Base-by-base conservation (phyloP, 2,113 vertebrate species). In the Taurulus bubalis region DNA sequence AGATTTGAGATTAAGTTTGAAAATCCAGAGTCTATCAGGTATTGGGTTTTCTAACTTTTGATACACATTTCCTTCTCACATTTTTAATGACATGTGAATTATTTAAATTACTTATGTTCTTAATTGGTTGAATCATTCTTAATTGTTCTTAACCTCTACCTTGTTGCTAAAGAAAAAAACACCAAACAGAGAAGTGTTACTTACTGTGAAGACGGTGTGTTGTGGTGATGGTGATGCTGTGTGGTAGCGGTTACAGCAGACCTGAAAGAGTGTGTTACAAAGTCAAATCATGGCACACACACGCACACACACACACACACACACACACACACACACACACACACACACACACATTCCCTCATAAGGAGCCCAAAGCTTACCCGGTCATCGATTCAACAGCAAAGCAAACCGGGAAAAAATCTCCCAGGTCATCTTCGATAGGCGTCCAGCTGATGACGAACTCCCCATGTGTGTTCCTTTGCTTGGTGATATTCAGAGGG, bases 391-490 rank as follows among this genome's bases (percentile, higher is more conserved):
- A 66, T 53, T 94, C 93, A 42, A 89, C 92, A n/a, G 89, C 84
- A 64, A 93, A 94, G 80, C 92, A 94, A 56, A 95, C 63, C 0
- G 93, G 77, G 34, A 81, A 80, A 28, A 87, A 62, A 1, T 85
- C 70, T 55, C 90, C 91, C 34, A 86, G 11, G 63, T 93, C 81
- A 11, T 86, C 79, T 4, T 9, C 3, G 1, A 3, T 3, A 2
- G 93, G 93, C 1, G 73, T 93, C 93, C 94, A 95, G 53, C 72
- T 70, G 10, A 93, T 83, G 47, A 80, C 49, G 65, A 90, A 88
- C 59, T 91, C 83, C 0, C 82, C 67, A 15, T 62, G 24, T 8
- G 80, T 45, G 16, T 16, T 89, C 56, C 14, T 90, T 68, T 75
- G 47, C 78, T 88, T 91, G 49, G 45, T 89, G 66, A 90, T 65